Conservation (phyloP, 2,113 vertebrate species). For the Zosterops pallidus region DNA sequence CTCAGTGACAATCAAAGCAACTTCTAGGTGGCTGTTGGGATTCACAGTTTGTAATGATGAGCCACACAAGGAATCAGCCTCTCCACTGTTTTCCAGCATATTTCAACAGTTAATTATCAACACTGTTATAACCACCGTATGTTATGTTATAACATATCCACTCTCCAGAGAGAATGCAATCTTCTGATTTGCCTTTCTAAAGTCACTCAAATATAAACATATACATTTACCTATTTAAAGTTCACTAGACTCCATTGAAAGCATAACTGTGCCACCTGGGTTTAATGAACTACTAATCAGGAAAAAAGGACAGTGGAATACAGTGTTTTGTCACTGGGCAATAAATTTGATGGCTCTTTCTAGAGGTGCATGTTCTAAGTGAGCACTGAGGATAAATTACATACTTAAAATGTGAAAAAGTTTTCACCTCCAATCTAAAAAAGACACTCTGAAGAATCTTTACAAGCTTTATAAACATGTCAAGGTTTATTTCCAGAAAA, state of each 20-base stretch:
- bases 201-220: background rate
- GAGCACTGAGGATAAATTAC: background rate
- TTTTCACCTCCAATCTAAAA: background rate
- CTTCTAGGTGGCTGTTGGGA: background rate
- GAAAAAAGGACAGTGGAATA: background rate
- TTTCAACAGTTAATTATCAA: background rate
- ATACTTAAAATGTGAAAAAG: background rate
- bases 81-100: background rate
- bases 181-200: background rate
- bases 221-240: background rate
- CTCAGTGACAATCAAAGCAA: background rate
- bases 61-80: background rate
- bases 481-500: background rate
- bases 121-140: background rate
- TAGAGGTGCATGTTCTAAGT: background rate
- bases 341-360: background rate
- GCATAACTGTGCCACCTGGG: background rate
- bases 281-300: background rate
- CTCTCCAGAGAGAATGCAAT: background rate
- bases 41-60: background rate
- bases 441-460: background rate
- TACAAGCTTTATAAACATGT: background rate
- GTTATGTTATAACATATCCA: background rate
- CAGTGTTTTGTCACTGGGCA: background rate
- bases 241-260: background rate